Evolutionary conservation across 2,797 vertebrate genomes (phyloP).

Genomic region (Babyrousa celebensis): DNA sequence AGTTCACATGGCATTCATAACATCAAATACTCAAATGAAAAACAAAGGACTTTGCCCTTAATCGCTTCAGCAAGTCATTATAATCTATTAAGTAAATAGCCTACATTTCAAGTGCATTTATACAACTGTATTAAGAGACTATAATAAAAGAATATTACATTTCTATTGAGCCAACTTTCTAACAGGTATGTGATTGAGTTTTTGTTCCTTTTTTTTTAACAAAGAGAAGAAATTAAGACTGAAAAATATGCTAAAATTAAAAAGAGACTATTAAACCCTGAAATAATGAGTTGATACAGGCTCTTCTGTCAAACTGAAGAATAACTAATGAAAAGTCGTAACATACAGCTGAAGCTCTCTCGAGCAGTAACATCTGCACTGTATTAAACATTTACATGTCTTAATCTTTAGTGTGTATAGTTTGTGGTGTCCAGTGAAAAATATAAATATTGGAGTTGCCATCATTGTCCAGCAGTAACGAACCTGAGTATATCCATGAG

Average conservation of each 20-base stretch:
- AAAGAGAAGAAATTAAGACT: constrained; percentile 70
- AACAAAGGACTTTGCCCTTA: constrained; percentile 27
- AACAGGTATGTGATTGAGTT: constrained; percentile 51
- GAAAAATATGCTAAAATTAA: constrained; percentile 69
- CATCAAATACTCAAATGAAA: constrained; percentile 10
- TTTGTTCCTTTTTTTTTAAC: constrained; percentile 69
- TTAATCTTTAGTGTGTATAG: neutral
- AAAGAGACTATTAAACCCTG: constrained; percentile 74
- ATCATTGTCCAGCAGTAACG: too few species aligned
- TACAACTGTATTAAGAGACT: constrained; percentile 65
- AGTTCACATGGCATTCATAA: neutral
- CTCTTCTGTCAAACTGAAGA: constrained; percentile 58
- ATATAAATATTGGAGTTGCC: neutral
- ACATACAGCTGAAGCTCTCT: constrained; percentile 41
- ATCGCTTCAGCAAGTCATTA: constrained; percentile 72
- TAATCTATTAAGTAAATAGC: constrained; percentile 72
- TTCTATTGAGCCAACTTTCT: constrained; percentile 41
- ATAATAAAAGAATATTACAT: constrained; percentile 55
- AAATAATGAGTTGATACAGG: constrained; percentile 71
- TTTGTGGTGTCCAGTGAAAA: neutral
- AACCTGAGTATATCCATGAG: too few species aligned
- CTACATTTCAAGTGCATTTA: constrained; percentile 74
- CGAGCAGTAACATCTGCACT: constrained; percentile 24
- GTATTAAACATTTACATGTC: neutral
- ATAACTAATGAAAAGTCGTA: constrained; percentile 57